Percentiles rank a stretch among this genome's conserved stretches.
Conservation (phyloP, 2,113 vertebrate genomes). For the Balaenoptera acutorostrata region DNA sequence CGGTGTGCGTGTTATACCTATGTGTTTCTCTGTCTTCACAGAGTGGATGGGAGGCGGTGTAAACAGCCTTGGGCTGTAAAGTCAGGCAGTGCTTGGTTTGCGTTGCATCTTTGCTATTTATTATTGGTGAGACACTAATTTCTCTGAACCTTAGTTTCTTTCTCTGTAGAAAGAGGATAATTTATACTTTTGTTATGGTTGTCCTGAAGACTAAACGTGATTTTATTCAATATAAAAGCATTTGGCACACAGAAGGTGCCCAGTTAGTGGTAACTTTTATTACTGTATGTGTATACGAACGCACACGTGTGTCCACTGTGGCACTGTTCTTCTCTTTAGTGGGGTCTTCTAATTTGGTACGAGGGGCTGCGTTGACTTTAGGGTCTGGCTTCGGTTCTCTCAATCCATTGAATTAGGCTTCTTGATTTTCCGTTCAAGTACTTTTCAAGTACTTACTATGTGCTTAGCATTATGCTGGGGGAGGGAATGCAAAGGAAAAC, state of each 20-base stretch:
- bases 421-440: not conserved
- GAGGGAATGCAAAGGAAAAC: not conserved
- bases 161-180: not conserved
- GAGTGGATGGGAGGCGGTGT: not conserved
- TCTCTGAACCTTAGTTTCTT: not conserved
- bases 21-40: not conserved
- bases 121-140: not conserved
- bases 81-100: not conserved
- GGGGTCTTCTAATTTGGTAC: not conserved
- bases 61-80: not conserved
- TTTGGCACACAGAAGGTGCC: not conserved
- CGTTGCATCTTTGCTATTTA: not conserved
- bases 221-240: not conserved
- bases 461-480: not conserved
- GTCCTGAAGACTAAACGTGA: not conserved
- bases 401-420: not conserved
- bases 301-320: not conserved
- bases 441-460: not conserved
- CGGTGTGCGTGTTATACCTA: not conserved
- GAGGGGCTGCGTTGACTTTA: not conserved
- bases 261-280: not conserved
- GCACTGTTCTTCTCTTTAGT: not conserved
- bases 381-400: not conserved
- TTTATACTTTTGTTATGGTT: not conserved
- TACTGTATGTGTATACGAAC: not conserved